A percentile compares a stretch with the other conserved stretches of the same genome.
Conservation (phyloP, 2,888 invertebrate species). For the Eristalinus aeneus region DNA sequence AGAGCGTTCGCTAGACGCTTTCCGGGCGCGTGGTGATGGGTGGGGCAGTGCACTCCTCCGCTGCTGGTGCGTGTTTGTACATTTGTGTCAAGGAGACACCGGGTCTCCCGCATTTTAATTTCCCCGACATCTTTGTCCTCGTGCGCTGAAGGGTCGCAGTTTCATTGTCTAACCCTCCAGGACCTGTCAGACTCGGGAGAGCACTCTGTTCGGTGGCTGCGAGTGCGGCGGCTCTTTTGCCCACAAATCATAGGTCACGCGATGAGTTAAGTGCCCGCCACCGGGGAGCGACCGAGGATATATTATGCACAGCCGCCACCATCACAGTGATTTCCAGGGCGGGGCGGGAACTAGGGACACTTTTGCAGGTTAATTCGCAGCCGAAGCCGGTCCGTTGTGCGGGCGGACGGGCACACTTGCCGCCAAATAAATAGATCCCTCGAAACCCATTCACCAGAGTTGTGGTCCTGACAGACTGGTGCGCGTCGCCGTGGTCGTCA, state of each 20-base stretch:
- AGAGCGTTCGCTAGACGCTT: slow-evolving; percentile 3
- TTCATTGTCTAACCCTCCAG: slow-evolving; percentile 35
- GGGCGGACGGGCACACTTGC: not conserved
- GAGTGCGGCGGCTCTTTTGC: slow-evolving; percentile 42
- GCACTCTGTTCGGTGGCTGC: not conserved
- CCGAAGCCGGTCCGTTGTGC: not conserved
- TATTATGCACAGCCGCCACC: slow-evolving; percentile 7
- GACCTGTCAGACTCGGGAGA: slow-evolving; percentile 34
- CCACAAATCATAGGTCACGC: slow-evolving; percentile 44
- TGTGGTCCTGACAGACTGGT: not conserved
- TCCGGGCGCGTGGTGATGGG: not conserved
- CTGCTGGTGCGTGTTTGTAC: slow-evolving; percentile 45
- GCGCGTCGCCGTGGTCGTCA: not conserved
- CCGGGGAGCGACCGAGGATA: not conserved
- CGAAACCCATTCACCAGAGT: not conserved
- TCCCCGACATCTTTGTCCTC: slow-evolving; percentile 41
- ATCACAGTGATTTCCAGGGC: not conserved
- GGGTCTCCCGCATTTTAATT: slow-evolving; percentile 61
- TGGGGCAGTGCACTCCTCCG: not conserved
- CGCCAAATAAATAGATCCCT: slow-evolving; percentile 22
- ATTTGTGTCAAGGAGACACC: slow-evolving; percentile 50
- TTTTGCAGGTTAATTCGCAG: not conserved
- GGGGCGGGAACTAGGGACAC: not conserved
- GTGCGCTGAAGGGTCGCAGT: not conserved
- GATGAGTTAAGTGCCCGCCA: slow-evolving; percentile 1